These are phyloP conservation scores for Halcyon badia DNA, from an alignment of 2,797 vertebrate species.

Conservation along the genomic window DNA sequence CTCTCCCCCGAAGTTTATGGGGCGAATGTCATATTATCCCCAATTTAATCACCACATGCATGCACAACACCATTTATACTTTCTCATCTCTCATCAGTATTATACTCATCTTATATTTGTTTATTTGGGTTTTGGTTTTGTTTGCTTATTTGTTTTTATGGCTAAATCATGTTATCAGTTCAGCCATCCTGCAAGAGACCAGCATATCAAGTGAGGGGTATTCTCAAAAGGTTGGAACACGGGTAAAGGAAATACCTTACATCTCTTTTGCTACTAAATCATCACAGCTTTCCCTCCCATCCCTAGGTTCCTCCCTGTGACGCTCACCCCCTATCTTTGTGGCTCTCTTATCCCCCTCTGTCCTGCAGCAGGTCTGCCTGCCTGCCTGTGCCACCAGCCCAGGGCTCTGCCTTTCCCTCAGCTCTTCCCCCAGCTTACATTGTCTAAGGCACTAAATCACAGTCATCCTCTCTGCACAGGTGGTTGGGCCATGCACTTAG, in stretches of 20 bases:
- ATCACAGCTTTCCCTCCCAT: background rate
- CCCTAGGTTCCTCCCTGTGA: background rate
- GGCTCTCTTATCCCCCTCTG: background rate
- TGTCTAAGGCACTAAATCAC: background rate
- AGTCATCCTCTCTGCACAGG: background rate
- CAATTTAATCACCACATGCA: background rate
- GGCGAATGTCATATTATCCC: background rate
- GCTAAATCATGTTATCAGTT: background rate
- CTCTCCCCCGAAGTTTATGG: background rate
- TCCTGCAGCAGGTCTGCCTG: background rate
- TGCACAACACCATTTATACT: fast-evolving
- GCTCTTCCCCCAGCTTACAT: background rate
- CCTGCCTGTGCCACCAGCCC: fast-evolving
- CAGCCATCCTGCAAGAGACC: background rate
- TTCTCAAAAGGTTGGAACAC: background rate
- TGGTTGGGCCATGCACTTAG: background rate
- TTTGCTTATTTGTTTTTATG: background rate
- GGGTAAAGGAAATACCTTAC: fast-evolving
- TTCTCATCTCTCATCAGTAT: background rate
- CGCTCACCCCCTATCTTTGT: background rate
- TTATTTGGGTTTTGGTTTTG: background rate
- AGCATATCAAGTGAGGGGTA: fast-evolving
- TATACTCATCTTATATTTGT: background rate
- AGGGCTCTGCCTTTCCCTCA: background rate
- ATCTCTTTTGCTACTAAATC: background rate